Conservation (phyloP, 2,888 invertebrate species). For the Ochropacha duplaris region DNA sequence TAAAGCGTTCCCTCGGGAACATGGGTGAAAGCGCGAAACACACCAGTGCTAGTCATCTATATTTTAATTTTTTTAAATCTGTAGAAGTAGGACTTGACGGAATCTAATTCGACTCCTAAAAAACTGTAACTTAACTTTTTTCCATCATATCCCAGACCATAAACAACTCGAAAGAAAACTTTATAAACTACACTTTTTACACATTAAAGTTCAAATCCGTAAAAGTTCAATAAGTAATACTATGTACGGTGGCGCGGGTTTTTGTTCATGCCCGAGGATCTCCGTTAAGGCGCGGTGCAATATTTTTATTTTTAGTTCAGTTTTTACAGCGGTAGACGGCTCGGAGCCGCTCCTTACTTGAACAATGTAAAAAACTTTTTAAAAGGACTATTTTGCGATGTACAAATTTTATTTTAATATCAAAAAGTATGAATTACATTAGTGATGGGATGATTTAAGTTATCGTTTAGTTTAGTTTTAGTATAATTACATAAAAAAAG, state of each 20-base stretch:
- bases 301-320: slow-evolving; percentile 49
- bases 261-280: slow-evolving; percentile 25
- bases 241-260: slow-evolving; percentile 9
- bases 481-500: too few relatives aligned
- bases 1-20: too few relatives aligned
- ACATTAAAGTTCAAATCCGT: background rate
- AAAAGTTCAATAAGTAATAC: slow-evolving; percentile 18
- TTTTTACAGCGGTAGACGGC: slow-evolving; percentile 56
- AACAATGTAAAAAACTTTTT: slow-evolving; percentile 20
- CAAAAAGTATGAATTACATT: background rate
- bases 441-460: background rate
- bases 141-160: background rate
- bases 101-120: background rate
- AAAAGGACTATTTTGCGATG: slow-evolving; percentile 10
- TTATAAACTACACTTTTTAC: background rate
- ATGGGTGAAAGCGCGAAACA: too few relatives aligned
- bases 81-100: too few relatives aligned
- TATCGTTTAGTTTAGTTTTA: background rate
- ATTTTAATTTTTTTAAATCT: too few relatives aligned
- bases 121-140: background rate
- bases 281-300: slow-evolving; percentile 35
- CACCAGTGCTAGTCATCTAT: too few relatives aligned
- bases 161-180: background rate
- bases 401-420: background rate
- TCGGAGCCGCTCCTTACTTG: slow-evolving; percentile 41